A percentile compares a stretch with the other conserved stretches of the same genome.
These are phyloP conservation scores for Hippocampus guttulatus DNA, from an alignment of 2,113 vertebrate genomes.

Conservation along the genomic window DNA sequence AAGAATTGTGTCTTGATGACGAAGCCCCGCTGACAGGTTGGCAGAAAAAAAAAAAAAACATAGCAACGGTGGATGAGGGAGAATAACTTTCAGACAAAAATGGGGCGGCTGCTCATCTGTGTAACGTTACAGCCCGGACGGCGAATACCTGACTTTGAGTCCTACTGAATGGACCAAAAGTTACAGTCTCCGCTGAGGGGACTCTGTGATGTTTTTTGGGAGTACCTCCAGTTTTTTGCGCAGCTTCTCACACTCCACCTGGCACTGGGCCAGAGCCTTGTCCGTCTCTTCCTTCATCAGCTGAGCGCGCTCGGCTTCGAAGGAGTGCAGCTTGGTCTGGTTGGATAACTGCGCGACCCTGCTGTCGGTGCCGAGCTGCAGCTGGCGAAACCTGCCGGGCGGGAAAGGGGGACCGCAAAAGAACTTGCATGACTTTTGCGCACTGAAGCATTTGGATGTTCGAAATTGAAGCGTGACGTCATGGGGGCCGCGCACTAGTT, in stretches of 20 bases:
- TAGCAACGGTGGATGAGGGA: neutral
- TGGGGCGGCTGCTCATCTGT: neutral
- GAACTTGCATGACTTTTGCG: neutral
- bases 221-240: constrained; percentile 95
- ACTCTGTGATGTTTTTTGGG: too few species aligned
- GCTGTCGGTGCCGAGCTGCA: constrained; percentile 86
- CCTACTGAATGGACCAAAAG: neutral
- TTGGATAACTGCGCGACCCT: constrained; percentile 85
- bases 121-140: neutral
- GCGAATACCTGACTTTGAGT: neutral
- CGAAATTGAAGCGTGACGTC: neutral
- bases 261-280: constrained; percentile 86
- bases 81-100: constrained; percentile 2
- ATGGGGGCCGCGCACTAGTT: too few species aligned
- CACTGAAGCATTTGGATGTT: neutral
- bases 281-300: constrained; percentile 89
- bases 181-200: neutral
- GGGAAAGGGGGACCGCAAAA: neutral
- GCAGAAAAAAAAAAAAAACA: neutral
- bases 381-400: constrained; percentile 79
- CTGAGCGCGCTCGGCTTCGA: constrained; percentile 88
- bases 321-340: constrained; percentile 87
- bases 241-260: constrained; percentile 94
- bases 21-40: neutral
- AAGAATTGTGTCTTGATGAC: neutral